Conservation (phyloP, 2,113 vertebrate species). For the Ophiodon elongatus region DNA sequence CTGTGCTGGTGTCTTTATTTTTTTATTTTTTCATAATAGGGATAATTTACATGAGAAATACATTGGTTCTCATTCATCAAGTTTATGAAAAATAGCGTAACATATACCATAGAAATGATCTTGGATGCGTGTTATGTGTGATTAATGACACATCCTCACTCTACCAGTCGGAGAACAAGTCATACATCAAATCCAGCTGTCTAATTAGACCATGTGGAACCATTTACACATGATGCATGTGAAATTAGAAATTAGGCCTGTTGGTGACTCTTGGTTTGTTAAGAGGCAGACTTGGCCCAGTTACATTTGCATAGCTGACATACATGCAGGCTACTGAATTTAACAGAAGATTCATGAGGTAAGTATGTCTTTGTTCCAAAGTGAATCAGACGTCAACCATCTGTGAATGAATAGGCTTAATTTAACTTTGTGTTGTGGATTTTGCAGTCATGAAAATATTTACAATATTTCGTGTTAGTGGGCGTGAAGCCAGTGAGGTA, state of each 20-base stretch:
- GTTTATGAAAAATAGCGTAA: constrained; percentile 26
- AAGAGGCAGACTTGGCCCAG: background rate
- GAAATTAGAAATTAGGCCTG: constrained; percentile 28
- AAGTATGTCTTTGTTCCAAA: background rate
- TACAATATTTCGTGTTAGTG: too few relatives aligned
- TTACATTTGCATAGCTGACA: constrained; percentile 21
- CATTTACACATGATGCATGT: constrained; percentile 30
- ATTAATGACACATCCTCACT: constrained; percentile 40
- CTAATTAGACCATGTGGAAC: constrained; percentile 38
- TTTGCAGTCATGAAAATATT: too few relatives aligned
- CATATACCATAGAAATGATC: constrained; percentile 41
- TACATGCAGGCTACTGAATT: background rate
- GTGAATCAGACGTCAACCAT: background rate
- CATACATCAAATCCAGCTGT: constrained; percentile 28
- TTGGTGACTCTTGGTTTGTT: constrained; percentile 11
- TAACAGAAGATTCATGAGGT: background rate
- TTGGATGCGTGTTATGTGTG: constrained; percentile 28
- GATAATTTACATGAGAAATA: constrained; percentile 15
- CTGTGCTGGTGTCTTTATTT: background rate
- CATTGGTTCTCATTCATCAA: constrained; percentile 34
- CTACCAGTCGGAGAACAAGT: background rate
- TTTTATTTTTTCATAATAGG: constrained; percentile 18
- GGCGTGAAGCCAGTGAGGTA: too few relatives aligned
- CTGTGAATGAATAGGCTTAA: background rate
- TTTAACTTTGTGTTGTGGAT: background rate